Evolutionary conservation across 2,113 vertebrate species (phyloP).

Genomic region (Poecile atricapillus): DNA sequence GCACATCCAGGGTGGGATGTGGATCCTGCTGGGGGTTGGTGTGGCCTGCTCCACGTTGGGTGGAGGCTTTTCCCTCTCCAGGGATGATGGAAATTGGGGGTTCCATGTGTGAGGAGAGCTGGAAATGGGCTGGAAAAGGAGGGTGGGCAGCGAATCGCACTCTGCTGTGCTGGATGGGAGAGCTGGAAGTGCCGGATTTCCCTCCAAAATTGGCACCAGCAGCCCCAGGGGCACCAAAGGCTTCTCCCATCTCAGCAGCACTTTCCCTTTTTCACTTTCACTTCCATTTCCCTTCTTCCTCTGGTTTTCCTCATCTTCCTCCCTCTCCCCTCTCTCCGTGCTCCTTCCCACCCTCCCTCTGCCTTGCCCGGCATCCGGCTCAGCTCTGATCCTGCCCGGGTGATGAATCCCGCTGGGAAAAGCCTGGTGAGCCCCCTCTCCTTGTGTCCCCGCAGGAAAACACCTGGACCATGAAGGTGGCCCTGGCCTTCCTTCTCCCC

Average conservation of each 20-base stretch:
- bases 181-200: background rate
- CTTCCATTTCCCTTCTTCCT: background rate
- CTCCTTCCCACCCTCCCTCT: background rate
- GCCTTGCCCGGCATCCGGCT: background rate
- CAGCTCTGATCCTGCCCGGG: background rate
- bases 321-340: background rate
- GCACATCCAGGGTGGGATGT: background rate
- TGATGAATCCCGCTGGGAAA: background rate
- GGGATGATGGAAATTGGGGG: background rate
- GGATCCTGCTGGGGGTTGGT: background rate
- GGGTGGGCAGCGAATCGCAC: background rate
- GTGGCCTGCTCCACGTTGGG: background rate
- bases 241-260: background rate
- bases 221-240: background rate
- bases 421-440: background rate
- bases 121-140: background rate
- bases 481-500: constrained; percentile 75
- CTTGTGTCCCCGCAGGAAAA: constrained; percentile 18
- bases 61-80: background rate
- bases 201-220: background rate
- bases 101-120: background rate
- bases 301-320: background rate
- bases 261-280: no score
- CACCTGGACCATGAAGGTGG: constrained; percentile 84
- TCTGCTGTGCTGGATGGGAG: accelerated